These are phyloP conservation scores for Sporophila hypoxantha DNA, from an alignment of 2,113 vertebrate genomes.

Conservation along the genomic window DNA sequence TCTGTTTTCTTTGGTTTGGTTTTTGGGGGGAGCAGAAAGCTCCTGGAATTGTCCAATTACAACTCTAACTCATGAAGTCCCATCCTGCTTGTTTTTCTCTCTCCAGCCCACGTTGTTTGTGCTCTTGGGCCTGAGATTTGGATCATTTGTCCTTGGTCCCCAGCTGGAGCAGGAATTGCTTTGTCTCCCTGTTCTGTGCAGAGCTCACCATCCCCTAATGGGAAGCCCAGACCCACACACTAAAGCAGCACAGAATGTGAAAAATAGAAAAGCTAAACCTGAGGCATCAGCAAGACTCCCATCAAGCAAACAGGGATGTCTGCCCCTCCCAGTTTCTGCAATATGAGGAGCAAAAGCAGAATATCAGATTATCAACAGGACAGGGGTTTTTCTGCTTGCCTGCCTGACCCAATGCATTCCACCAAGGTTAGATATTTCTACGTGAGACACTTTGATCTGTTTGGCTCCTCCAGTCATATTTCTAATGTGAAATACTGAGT, in stretches of 20 bases:
- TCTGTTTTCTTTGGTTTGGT: not conserved
- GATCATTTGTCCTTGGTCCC: not conserved
- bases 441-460: not conserved
- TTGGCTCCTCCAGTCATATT: not conserved
- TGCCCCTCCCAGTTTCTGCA: not conserved
- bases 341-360: not conserved
- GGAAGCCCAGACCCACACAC: not conserved
- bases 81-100: not conserved
- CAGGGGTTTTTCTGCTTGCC: not conserved
- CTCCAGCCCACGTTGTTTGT: not conserved
- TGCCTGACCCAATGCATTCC: not conserved
- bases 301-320: not conserved
- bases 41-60: not conserved
- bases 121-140: not conserved
- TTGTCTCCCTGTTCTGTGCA: not conserved
- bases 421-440: not conserved
- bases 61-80: not conserved
- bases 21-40: not conserved
- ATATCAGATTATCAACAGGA: not conserved
- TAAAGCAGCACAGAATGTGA: not conserved
- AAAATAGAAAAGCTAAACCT: not conserved
- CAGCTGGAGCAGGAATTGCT: not conserved
- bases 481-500: not conserved
- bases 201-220: not conserved
- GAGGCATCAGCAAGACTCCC: not conserved